Conservation (phyloP, 2,797 vertebrate genomes). For the Gadopsis marmoratus region DNA sequence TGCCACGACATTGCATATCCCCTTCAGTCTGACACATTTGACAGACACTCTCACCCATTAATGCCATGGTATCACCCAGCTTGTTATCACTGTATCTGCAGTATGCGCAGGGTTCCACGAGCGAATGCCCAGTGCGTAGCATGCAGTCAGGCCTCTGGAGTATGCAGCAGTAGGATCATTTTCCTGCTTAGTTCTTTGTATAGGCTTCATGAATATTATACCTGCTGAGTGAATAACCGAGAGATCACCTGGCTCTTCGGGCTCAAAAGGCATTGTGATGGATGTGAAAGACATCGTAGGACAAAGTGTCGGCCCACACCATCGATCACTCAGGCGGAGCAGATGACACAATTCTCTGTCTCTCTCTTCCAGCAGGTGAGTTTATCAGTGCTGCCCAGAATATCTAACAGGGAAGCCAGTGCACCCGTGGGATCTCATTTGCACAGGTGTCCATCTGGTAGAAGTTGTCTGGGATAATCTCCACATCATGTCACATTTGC, state of each 20-base stretch:
- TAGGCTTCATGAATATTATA: constrained; percentile 42
- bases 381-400: constrained; percentile 79
- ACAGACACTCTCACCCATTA: constrained; percentile 74
- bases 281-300: constrained; percentile 75
- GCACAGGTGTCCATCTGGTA: constrained; percentile 86
- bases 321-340: constrained; percentile 78
- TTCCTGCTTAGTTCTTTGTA: constrained; percentile 15
- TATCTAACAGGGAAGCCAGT: constrained; percentile 77
- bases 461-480: constrained; percentile 83
- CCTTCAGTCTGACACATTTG: constrained; percentile 67
- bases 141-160: constrained; percentile 19
- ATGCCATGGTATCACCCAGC: constrained; percentile 55
- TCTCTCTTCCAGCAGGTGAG: constrained; percentile 52
- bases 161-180: constrained; percentile 31
- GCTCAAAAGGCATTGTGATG: constrained; percentile 62
- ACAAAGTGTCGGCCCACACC: constrained; percentile 74
- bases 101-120: constrained; percentile 6
- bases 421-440: constrained; percentile 83
- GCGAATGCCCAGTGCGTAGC: not conserved
- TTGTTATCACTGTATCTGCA: constrained; percentile 64
- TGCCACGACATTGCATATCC: constrained; percentile 67
- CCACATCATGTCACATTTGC: constrained; percentile 84
- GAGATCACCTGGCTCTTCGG: constrained; percentile 46
- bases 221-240: constrained; percentile 46
- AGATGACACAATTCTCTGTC: constrained; percentile 73